Evolutionary conservation across 2,888 invertebrate genomes (phyloP), one percentile per base, ranked within the genome.

Genomic region (Cerastis leucographa): DNA sequence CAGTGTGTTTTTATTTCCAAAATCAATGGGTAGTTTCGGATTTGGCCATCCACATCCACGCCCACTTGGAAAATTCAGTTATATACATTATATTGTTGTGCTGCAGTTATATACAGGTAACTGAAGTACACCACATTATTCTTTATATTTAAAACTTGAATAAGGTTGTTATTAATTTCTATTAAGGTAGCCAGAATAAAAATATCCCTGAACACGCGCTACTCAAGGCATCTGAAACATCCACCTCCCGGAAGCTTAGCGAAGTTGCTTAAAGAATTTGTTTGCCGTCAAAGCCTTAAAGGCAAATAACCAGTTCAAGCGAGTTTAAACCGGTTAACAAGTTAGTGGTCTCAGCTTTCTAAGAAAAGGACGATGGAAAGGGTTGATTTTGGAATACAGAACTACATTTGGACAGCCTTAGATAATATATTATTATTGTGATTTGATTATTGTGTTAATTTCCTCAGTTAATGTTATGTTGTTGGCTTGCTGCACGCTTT

Each of bases 261-360:
- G 65, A 84, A 84, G 71, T 83, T 80, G 64, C 74, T 78, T 74
- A 77, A 80, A 83, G 83, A 87, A 86, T 87, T 85, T 62, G 71
- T 74, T 76, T 78, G 59, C 25, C 71, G 25, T 71, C 64, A 80
- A 75, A 82, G 80, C 68, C 19, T 73, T 66, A 25, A 70, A 61
- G 19, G 67, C 54, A 70, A 68, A 69, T 79, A 76, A 73, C 74
- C 59, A 61, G 71, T 74, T 74, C 17, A 40, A 74, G 29, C 67
- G 62, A 46, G 76, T 67, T 44, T 77, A 59, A 64, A 80, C 76
- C 49, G 65, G 70, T 78, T 77, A 70, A 71, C 72, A 74, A 49
- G 72, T 68, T 78, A 8, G 8, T 56, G 69, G 44, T 62, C 44
- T 56, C 76, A 78, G 51, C 76, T 70, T 77, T 65, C 68, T 51